These are phyloP conservation scores for Epinotia demarniana DNA, from an alignment of 2,888 invertebrate species.

Conservation along the genomic window DNA sequence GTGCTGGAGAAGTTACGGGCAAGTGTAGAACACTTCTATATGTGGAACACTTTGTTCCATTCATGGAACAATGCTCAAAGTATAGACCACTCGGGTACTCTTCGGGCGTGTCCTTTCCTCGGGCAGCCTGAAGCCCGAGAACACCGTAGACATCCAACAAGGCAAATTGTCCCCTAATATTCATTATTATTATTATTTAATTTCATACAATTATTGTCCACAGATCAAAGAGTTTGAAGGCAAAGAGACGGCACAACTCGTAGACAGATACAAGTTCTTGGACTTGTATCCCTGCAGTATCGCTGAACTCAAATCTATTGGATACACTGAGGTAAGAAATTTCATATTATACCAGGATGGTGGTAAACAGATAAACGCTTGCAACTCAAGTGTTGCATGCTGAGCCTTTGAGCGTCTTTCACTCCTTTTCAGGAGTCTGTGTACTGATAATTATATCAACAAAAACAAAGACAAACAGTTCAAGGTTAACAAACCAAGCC, in stretches of 20 bases:
- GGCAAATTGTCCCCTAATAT: no score
- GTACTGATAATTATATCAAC: no score
- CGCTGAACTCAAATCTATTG: constrained; percentile 95
- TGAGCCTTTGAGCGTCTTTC: no score
- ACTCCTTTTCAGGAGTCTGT: no score
- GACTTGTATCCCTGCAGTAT: constrained; percentile 97
- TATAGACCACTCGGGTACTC: constrained; percentile 97
- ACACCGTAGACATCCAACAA: constrained; percentile 99
- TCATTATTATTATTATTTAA: no score
- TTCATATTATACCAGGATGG: no score
- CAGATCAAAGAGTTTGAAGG: constrained; percentile 98
- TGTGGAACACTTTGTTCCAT: background rate
- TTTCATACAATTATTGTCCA: constrained; percentile 47
- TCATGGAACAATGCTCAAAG: background rate
- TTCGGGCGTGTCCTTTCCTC: constrained; percentile 98
- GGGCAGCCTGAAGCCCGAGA: constrained; percentile 94
- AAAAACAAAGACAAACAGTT: no score
- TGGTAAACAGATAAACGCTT: no score
- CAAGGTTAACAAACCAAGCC: no score
- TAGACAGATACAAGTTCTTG: constrained; percentile 97
- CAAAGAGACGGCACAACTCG: constrained; percentile 97
- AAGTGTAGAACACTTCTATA: background rate
- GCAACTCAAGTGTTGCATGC: no score
- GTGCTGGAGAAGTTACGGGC: constrained; percentile 93
- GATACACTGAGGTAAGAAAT: constrained; percentile 88